Base-by-base conservation (phyloP, 2,888 invertebrate genomes). In the Drosophila prostipennis region DNA sequence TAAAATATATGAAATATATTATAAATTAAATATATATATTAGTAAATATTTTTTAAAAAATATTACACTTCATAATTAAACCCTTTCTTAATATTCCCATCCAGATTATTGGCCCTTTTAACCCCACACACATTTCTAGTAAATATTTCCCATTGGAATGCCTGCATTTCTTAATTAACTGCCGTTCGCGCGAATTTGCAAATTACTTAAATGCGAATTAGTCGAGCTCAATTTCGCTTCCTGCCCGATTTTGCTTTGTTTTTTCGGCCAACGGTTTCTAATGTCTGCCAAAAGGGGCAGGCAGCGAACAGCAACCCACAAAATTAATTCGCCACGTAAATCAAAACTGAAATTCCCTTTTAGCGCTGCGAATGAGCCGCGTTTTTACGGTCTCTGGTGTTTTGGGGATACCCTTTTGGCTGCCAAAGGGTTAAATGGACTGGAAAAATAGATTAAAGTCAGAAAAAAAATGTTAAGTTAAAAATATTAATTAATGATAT, bases 311-410 rank as follows among this genome's bases (percentile, higher is more conserved):
- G 43, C 55, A 51, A 56, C 67, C 83, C 86, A 69, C 69, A 74
- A 78, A 86, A 83, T 86, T 86, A 81, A 87, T 84, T 83, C 87
- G 87, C 84, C 57, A 80, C 87, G 84, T 82, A 82, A 87, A 87
- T 87, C 80, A 82, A 73, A 82, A 67, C 64, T 52, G 51, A 73
- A 71, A 63, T 79, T 76, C 54, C 65, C 67, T 65, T 78, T 83
- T 75, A 65, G 51, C 46, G 65, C 53, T 71, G 19, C 19, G 61
- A 76, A 68, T 45, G 60, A 46, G 51, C 39, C 58, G 43, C 49
- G 29, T 55, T 61, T 75, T 70, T 78, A 68, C 36, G 70, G 68
- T 58, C 72, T 14, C 16, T 45, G 10, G 26, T 26, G 26, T 45
- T 14, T 19, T 14, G 57, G 8, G 10, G 16, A 63, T 40, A 36